Percentiles rank a stretch among this genome's conserved stretches.
phyloP scores from a whole-genome alignment of 2,888 invertebrate species.

The Anodontia alba region DNA sequence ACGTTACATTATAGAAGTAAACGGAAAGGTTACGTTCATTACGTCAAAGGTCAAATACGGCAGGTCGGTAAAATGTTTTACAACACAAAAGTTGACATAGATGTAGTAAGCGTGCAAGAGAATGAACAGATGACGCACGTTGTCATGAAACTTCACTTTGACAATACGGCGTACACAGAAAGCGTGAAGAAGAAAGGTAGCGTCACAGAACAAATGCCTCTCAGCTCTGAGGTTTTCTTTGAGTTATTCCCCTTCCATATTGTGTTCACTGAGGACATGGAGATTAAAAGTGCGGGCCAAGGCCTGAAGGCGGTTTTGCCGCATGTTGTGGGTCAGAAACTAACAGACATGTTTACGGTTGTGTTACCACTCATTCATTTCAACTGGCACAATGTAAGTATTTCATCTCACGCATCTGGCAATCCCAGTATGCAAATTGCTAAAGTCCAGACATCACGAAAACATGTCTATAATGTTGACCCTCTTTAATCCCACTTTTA shows the following conservation, averaged over 20 bases:
- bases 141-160: constrained; percentile 96
- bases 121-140: constrained; percentile 96
- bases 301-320: constrained; percentile 82
- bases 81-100: constrained; percentile 97
- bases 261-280: constrained; percentile 92
- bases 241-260: constrained; percentile 99
- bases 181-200: constrained; percentile 50
- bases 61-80: constrained; percentile 97
- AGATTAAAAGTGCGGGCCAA: constrained; percentile 82
- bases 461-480: no score
- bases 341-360: constrained; percentile 96
- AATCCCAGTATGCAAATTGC: no score
- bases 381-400: constrained; percentile 95
- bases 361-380: constrained; percentile 97
- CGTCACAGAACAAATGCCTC: constrained; percentile 55
- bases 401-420: no score
- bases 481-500: no score
- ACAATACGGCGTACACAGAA: constrained; percentile 88
- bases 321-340: constrained; percentile 89
- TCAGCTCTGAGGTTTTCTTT: constrained; percentile 88
- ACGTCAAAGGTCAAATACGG: constrained; percentile 98
- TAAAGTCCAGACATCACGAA: no score
- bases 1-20: constrained; percentile 94
- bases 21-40: constrained; percentile 96
- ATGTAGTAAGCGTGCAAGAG: constrained; percentile 93